Evolutionary conservation across 2,888 invertebrate species (phyloP), one percentile per base, ranked within the genome.

Genomic region (Torymus tubicola): DNA sequence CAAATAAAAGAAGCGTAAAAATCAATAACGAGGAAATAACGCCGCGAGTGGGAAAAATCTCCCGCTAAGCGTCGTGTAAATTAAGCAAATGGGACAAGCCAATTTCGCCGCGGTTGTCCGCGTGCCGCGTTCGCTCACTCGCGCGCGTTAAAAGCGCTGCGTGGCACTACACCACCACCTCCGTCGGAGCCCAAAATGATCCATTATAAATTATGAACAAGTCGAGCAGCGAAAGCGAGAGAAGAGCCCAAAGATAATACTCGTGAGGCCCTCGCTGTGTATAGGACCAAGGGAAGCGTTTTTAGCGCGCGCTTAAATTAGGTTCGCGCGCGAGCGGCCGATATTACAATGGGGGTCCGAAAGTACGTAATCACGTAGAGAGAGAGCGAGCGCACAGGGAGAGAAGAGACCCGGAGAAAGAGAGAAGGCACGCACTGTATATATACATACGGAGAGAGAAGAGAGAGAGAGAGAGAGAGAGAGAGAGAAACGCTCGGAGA

Each of bases 141-240:
- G 31, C 31, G 8, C 31, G 52, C n/a, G 69, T 76, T 76, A 61
- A 68, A 76, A 61, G 24, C 14, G 24, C 50, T 11, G 16, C 16
- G 52, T 68, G 31, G 14, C 52, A 68, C 67, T 67, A 60, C 21
- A 21, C 21, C 21, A 21, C 52, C 61, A 12, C 2, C 16, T 13
- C 52, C 8, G 42, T 42, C 42, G 42, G 31, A 50, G 14, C 4
- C n/a, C 21, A 57, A 67, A 78, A 72, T 78, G 67, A 72, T 78
- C 60, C 78, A 78, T 78, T 78, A 78, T 72, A 72, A 78, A 71
- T 78, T 71, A 72, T 67, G 77, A 70, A 65, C 65, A 77, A 77
- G 58, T 78, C 72, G 78, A 78, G 65, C 72, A 72, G 52, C 21
- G 50, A 67, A 21, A 61, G 18, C 18, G 12, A 55, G 12, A n/a